Conservation (phyloP, 2,888 invertebrate genomes). For the Polia nebulosa region DNA sequence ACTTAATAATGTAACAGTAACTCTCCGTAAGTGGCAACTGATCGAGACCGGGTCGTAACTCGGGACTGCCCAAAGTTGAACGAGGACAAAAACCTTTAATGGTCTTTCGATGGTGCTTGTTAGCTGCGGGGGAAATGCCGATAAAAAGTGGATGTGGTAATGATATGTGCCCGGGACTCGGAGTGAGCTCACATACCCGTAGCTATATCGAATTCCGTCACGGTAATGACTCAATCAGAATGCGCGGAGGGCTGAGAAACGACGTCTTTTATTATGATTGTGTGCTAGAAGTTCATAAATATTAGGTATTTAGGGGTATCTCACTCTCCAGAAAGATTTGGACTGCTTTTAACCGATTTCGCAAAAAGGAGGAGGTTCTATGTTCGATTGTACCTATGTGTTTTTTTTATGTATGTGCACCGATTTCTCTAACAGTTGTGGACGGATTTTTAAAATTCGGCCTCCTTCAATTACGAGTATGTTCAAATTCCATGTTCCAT, state of each 20-base stretch:
- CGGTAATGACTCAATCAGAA: slow-evolving; percentile 71
- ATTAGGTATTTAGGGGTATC: slow-evolving; percentile 2
- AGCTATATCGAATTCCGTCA: slow-evolving; percentile 65
- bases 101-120: slow-evolving; percentile 73
- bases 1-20: slow-evolving; percentile 46
- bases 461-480: no score
- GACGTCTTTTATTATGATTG: slow-evolving; percentile 42
- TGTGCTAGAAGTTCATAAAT: slow-evolving; percentile 11
- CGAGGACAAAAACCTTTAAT: slow-evolving; percentile 75
- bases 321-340: no score
- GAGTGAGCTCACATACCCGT: slow-evolving; percentile 58
- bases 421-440: no score
- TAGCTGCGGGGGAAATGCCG: slow-evolving; percentile 66
- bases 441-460: no score
- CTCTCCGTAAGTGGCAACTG: slow-evolving; percentile 49
- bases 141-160: slow-evolving; percentile 74
- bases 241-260: slow-evolving; percentile 48
- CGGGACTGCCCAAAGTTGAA: slow-evolving; percentile 48
- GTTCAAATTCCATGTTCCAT: no score
- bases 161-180: slow-evolving; percentile 64
- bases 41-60: slow-evolving; percentile 56
- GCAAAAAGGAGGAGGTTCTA: no score
- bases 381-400: no score
- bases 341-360: no score
- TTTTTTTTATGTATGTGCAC: no score